Percentiles rank a stretch among this genome's conserved stretches.
These are phyloP conservation scores for Ascaphus truei DNA, from an alignment of 2,113 vertebrate species.

Conservation along the genomic window DNA sequence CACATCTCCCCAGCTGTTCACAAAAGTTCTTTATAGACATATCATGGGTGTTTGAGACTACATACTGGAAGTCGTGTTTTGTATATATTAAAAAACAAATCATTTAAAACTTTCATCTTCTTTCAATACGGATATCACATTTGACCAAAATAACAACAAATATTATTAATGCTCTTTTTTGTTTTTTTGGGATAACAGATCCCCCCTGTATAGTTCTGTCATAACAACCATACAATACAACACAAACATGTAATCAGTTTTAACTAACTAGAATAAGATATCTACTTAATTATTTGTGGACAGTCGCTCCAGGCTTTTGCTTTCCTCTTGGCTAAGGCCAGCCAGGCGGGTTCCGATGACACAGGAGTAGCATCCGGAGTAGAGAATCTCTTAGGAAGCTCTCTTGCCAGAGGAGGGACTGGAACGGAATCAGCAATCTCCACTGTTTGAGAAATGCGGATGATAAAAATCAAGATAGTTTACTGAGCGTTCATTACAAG, in stretches of 20 bases:
- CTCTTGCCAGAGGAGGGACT: conserved; percentile 75
- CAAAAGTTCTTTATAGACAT: neutral
- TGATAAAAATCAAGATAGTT: neutral
- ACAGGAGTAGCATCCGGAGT: conserved; percentile 80
- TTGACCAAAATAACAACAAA: conserved; percentile 19
- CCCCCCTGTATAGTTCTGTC: neutral
- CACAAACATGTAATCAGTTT: conserved; percentile 4
- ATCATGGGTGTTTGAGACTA: neutral
- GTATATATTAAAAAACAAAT: too few species aligned
- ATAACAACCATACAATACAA: conserved; percentile 23
- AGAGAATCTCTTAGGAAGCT: conserved; percentile 90
- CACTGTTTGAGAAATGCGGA: conserved; percentile 61
- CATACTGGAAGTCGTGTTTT: too few species aligned
- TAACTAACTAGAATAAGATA: neutral
- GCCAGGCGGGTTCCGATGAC: conserved; percentile 94
- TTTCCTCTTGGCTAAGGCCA: conserved; percentile 95
- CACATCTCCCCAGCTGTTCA: neutral
- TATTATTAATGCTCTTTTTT: too few species aligned
- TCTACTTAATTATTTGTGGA: conserved; percentile 97
- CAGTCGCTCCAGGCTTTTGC: conserved; percentile 99
- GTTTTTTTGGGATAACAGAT: too few species aligned
- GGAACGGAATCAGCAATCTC: conserved; percentile 87
- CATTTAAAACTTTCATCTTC: neutral
- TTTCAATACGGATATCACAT: neutral
- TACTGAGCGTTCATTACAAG: too few species aligned